Percentiles rank a stretch among this genome's conserved stretches.
These are phyloP conservation scores for Aphaenogaster rudis DNA, from an alignment of 1,140 invertebrate genomes.

Conservation along the genomic window DNA sequence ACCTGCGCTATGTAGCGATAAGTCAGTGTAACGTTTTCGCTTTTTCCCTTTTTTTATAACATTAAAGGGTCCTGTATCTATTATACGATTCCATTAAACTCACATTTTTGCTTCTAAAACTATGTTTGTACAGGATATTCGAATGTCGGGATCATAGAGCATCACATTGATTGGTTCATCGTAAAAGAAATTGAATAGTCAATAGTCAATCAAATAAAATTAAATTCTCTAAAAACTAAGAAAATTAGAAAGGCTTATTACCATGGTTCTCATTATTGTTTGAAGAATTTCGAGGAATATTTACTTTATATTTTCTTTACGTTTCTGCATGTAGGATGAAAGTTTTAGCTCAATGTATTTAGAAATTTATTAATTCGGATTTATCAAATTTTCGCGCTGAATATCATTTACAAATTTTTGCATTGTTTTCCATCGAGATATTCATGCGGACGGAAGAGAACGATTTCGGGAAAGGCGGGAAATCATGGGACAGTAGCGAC, in stretches of 20 bases:
- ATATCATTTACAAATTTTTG: neutral
- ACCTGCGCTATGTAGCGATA: neutral
- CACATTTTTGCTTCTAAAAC: neutral
- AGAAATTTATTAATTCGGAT: neutral
- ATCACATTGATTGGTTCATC: neutral
- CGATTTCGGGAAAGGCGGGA: constrained; percentile 25
- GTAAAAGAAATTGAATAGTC: neutral
- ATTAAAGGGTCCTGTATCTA: neutral
- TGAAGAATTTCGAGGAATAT: neutral
- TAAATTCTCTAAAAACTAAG: neutral
- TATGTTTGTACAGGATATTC: neutral
- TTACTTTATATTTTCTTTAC: neutral
- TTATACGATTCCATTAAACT: neutral
- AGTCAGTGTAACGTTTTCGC: neutral
- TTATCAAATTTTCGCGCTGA: neutral
- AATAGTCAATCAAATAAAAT: constrained; percentile 5
- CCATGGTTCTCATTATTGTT: neutral
- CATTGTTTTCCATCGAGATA: neutral
- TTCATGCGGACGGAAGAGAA: constrained; percentile 37
- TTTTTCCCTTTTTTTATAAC: neutral
- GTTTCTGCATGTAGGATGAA: neutral
- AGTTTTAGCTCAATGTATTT: neutral
- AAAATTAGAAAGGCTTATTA: neutral
- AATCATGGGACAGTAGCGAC: constrained; percentile 40
- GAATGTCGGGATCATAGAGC: neutral